Base-by-base conservation (phyloP, 2,113 vertebrate genomes). In the Cochlearius cochlearius region DNA sequence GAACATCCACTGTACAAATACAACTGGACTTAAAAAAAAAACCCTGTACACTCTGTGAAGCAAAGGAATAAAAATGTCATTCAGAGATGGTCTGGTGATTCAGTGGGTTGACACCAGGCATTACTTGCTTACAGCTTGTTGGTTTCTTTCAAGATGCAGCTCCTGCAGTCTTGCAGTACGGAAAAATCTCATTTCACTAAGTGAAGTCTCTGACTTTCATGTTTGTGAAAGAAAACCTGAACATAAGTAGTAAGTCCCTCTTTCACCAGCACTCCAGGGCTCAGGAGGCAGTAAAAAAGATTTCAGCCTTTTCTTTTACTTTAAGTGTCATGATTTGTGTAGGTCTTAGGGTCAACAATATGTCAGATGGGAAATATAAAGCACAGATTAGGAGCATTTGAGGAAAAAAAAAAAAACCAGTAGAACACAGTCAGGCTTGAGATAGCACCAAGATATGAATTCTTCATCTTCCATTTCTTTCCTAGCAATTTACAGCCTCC, bases 31-130 rank as follows among this genome's bases (percentile, higher is more conserved):
- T 68, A 12, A 79, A 72, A 85, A 43, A 43, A 39, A 27, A 10
- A 4, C 15, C 10, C 29, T 36, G 2, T 39, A 26, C 2, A 3
- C 0, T 66, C 18, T 43, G 2, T 56, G 14, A 63, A 64, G 19
- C 5, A 76, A 36, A 60, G 6, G 5, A 71, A 58, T 47, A 34
- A 53, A 64, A 59, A 80, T 36, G 22, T 29, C 15, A 36, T 38
- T 60, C 9, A 23, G 20, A 59, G 62, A 8, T 32, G 21, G 6
- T 60, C n/a, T 79, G 12, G 9, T 53, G 52, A n/a, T 39, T 79
- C 29, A n/a, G 7, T 25, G 53, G 25, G 15, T 45, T 52, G 55
- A 8, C 12, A 36, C 6, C 41, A 53, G 15, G 59, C 53, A 27
- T 29, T 52, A 20, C 38, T 22, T 59, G 30, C 38, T 45, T 64